A percentile compares a stretch with the other conserved stretches of the same genome.
Evolutionary conservation across 1,140 invertebrate species (phyloP).

Genomic region (Tetragnatha versicolor): DNA sequence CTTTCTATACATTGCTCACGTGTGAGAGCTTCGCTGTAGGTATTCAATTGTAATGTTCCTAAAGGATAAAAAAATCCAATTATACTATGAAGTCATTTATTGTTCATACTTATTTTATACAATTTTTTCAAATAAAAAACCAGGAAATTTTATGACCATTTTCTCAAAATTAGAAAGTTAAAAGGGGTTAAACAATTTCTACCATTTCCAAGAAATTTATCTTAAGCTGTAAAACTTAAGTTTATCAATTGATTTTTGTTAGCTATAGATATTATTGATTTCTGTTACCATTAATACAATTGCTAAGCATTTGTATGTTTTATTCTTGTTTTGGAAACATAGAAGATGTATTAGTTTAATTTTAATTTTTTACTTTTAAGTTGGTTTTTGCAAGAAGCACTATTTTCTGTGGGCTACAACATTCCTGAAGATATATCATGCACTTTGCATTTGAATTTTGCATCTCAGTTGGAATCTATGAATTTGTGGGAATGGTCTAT

Average conservation of each 20-base stretch:
- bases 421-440: slow-evolving; percentile 69
- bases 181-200: neutral
- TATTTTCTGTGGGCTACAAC: slow-evolving; percentile 76
- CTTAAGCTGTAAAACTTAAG: too few species aligned
- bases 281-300: neutral
- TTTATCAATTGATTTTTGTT: too few species aligned
- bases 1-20: too few species aligned
- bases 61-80: too few species aligned
- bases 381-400: slow-evolving; percentile 73
- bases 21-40: too few species aligned
- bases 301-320: neutral
- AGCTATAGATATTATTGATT: neutral
- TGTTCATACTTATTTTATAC: too few species aligned
- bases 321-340: neutral
- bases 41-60: too few species aligned
- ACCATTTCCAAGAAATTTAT: too few species aligned
- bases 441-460: slow-evolving; percentile 76
- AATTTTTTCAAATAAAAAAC: neutral
- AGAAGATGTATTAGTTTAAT: neutral
- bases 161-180: neutral
- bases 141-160: neutral
- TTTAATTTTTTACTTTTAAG: slow-evolving; percentile 60
- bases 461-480: slow-evolving; percentile 81
- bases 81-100: too few species aligned
- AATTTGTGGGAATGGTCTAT: slow-evolving; percentile 88